Percentiles rank a stretch among this genome's conserved stretches.
Conservation (phyloP, 2,888 invertebrate genomes). For the Drosophila borealis region DNA sequence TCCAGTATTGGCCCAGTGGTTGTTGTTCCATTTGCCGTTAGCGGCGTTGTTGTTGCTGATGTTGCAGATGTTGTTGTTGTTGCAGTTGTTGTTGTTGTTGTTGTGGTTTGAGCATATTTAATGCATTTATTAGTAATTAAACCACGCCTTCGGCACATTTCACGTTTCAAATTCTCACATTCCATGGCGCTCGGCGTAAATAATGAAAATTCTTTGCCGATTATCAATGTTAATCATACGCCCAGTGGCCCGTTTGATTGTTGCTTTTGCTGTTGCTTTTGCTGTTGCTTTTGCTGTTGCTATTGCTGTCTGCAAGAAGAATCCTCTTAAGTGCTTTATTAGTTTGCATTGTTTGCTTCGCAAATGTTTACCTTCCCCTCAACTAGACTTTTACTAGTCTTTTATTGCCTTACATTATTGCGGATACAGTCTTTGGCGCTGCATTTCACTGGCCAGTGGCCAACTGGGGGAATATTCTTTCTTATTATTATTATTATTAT, state of each 20-base stretch:
- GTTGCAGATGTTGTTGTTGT: conserved; percentile 23
- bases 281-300: conserved; percentile 39
- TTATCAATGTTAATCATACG: conserved; percentile 67
- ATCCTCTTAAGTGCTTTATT: conserved; percentile 76
- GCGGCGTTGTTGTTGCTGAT: conserved; percentile 54
- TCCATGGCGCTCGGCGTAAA: conserved; percentile 37
- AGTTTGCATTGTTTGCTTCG: conserved; percentile 68
- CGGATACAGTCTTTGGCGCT: conserved; percentile 21
- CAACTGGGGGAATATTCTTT: conserved; percentile 26
- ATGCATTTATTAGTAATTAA: conserved; percentile 51
- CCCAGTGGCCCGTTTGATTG: conserved; percentile 66
- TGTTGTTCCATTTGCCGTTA: conserved; percentile 70
- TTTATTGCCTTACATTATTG: conserved; percentile 31
- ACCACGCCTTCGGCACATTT: conserved; percentile 57
- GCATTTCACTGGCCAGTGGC: conserved; percentile 31
- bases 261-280: conserved; percentile 33
- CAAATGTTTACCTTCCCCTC: conserved; percentile 51
- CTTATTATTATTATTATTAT: conserved; percentile 32
- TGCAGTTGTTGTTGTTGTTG: conserved; percentile 22
- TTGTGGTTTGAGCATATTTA: conserved; percentile 38
- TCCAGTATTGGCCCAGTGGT: conserved; percentile 52
- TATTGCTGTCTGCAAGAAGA: conserved; percentile 34
- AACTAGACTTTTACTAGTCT: conserved; percentile 8
- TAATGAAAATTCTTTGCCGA: conserved; percentile 15
- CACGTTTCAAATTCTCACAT: conserved; percentile 46